Evolutionary conservation across 2,113 vertebrate species (phyloP).

Genomic region (Trogon melanurus): DNA sequence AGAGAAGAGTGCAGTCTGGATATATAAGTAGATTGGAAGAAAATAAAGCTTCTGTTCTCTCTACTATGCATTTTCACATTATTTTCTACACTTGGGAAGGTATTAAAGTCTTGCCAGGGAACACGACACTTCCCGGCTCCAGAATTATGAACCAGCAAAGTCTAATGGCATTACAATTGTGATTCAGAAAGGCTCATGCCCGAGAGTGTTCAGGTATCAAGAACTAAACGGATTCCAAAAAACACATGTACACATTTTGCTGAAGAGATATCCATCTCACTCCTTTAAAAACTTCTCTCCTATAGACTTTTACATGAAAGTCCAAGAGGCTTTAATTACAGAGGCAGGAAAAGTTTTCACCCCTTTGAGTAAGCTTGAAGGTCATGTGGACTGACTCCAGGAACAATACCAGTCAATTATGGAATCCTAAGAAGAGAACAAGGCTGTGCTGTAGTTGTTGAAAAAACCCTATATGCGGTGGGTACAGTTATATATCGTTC

Average conservation of each 20-base stretch:
- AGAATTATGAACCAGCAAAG: neutral
- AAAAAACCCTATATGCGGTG: neutral
- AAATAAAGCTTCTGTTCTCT: neutral
- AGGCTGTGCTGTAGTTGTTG: neutral
- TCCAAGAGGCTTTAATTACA: constrained; percentile 1
- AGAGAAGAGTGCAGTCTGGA: neutral
- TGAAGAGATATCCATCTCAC: neutral
- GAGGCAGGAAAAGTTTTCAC: neutral
- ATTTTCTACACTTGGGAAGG: neutral
- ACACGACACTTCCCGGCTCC: neutral
- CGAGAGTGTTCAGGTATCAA: neutral
- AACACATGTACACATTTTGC: neutral
- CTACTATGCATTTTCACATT: neutral
- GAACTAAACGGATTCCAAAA: neutral
- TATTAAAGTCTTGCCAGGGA: neutral
- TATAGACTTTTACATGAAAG: neutral
- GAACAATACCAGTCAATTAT: neutral
- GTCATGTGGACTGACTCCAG: neutral
- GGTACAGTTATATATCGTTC: neutral
- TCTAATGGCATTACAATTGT: neutral
- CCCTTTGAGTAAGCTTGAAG: neutral
- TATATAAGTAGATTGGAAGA: neutral
- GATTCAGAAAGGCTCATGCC: neutral
- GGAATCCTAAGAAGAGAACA: neutral
- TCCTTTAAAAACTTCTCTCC: neutral